Percentiles rank a stretch among this genome's conserved stretches.
These are phyloP conservation scores for Sebastes minor DNA, from an alignment of 2,797 vertebrate genomes.

Conservation along the genomic window DNA sequence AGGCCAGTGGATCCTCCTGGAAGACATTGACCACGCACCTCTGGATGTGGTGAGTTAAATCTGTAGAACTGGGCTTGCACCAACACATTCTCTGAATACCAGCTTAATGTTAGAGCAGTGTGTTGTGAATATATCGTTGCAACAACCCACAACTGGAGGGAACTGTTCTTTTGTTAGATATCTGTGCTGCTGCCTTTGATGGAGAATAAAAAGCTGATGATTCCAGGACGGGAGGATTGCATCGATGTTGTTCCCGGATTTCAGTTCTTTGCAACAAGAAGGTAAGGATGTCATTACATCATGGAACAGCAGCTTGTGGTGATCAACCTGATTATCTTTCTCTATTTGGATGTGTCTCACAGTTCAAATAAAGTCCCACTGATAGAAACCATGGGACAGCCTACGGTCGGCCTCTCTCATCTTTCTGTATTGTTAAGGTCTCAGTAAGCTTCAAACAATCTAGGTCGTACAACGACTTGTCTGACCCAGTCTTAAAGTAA, in stretches of 20 bases:
- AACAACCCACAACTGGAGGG: not conserved
- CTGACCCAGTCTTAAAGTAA: not conserved
- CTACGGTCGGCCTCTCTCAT: not conserved
- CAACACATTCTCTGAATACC: not conserved
- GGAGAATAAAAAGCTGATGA: conserved; percentile 93
- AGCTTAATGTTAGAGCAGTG: not conserved
- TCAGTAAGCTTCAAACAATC: not conserved
- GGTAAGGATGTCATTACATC: conserved; percentile 74
- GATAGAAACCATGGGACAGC: too few relatives aligned
- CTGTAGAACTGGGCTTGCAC: not conserved
- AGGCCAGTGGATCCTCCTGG: conserved; percentile 95
- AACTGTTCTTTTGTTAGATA: conserved; percentile 78
- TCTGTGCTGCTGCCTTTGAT: conserved; percentile 94
- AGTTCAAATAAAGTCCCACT: not conserved
- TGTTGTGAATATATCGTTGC: not conserved
- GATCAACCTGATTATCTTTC: not conserved
- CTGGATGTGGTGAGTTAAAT: conserved; percentile 90
- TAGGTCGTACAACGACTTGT: not conserved
- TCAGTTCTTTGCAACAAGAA: conserved; percentile 97
- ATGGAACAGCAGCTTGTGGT: not conserved
- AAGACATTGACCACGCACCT: conserved; percentile 97
- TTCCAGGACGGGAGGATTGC: conserved; percentile 93
- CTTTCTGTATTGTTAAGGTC: not conserved
- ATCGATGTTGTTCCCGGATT: conserved; percentile 92
- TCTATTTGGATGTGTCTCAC: not conserved